Percentiles rank a stretch among this genome's conserved stretches.
phyloP scores from a whole-genome alignment of 1,140 invertebrate species.

The Bradysia coprophila region DNA sequence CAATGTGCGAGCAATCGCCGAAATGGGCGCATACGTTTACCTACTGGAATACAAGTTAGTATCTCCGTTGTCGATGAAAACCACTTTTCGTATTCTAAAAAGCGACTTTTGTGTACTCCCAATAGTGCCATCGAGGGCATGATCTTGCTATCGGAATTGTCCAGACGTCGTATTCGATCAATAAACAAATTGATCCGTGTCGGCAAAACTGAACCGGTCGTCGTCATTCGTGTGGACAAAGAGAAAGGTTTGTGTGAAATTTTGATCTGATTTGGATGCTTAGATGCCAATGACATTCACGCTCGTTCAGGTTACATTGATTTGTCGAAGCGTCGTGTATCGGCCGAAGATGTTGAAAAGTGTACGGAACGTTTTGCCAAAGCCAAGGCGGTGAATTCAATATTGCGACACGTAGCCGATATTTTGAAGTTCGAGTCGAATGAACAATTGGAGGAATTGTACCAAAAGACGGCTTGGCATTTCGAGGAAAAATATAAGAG shows the following conservation, averaged over 20 bases:
- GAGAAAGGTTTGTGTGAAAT: constrained; percentile 65
- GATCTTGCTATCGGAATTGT: constrained; percentile 90
- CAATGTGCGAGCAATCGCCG: constrained; percentile 93
- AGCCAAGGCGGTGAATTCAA: constrained; percentile 97
- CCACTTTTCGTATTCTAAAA: no score
- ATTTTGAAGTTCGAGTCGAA: constrained; percentile 79
- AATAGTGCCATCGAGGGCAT: constrained; percentile 97
- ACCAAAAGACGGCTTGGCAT: constrained; percentile 95
- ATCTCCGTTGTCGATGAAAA: no score
- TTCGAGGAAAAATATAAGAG: constrained; percentile 98
- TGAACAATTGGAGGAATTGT: constrained; percentile 86
- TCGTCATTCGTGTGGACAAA: constrained; percentile 98
- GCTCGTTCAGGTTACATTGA: constrained; percentile 80
- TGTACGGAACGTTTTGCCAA: constrained; percentile 98
- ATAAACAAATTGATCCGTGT: constrained; percentile 99
- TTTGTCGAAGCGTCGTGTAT: constrained; percentile 95
- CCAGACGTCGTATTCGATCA: constrained; percentile 92
- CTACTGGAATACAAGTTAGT: constrained; percentile 97
- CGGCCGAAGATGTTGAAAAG: constrained; percentile 92
- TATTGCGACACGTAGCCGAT: constrained; percentile 92
- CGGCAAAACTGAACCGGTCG: constrained; percentile 96
- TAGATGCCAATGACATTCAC: no score
- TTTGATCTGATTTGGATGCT: neutral
- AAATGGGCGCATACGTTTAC: constrained; percentile 99
- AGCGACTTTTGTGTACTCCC: no score